These are phyloP conservation scores for Scyliorhinus canicula DNA, from an alignment of 2,797 vertebrate species.

Conservation along the genomic window DNA sequence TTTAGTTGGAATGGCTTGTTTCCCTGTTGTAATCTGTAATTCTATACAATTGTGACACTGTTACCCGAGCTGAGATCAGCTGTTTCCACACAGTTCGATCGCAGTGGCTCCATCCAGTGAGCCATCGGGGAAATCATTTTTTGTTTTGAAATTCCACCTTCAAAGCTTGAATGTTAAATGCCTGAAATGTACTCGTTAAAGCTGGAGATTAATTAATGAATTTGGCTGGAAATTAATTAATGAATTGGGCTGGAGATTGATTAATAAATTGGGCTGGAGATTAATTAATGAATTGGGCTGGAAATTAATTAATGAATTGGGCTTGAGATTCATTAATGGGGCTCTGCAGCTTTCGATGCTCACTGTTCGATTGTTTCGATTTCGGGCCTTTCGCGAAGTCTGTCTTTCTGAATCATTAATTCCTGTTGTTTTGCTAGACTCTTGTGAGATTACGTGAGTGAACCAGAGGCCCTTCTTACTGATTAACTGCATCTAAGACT, in stretches of 20 bases:
- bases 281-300: too few species aligned
- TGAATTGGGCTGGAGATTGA: too few species aligned
- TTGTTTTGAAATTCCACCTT: not conserved
- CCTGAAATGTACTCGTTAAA: not conserved
- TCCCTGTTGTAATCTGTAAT: not conserved
- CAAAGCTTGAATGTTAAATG: not conserved
- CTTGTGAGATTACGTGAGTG: slow-evolving; percentile 22
- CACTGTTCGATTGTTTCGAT: slow-evolving; percentile 27
- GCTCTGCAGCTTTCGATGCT: not conserved
- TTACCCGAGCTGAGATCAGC: not conserved
- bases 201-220: too few species aligned
- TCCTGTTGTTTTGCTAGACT: slow-evolving; percentile 35
- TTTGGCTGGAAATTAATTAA: too few species aligned
- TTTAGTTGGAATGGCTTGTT: not conserved
- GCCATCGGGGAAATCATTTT: too few species aligned
- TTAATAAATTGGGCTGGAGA: too few species aligned
- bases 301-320: too few species aligned
- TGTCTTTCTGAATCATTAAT: slow-evolving; percentile 47
- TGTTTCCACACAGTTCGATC: not conserved
- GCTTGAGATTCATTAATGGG: too few species aligned
- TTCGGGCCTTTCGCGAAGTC: not conserved
- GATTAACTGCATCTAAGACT: slow-evolving; percentile 50
- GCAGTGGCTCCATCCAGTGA: not conserved
- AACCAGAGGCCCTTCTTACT: slow-evolving; percentile 44
- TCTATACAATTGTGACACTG: not conserved